Conservation (phyloP, 1,140 invertebrate species). For the Psilanteris sp. region DNA sequence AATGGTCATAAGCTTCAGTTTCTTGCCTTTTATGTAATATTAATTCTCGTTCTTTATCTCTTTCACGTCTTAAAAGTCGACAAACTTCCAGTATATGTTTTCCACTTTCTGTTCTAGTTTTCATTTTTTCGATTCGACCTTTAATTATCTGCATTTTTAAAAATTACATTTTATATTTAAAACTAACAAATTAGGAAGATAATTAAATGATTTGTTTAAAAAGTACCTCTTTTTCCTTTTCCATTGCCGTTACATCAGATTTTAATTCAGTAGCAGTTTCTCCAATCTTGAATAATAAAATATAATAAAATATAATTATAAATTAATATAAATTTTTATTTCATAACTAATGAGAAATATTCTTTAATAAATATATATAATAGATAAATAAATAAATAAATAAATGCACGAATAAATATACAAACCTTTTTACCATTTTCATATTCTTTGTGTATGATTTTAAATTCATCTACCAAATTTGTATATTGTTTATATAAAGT, state of each 20-base stretch:
- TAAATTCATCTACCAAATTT: constrained; percentile 90
- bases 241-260: constrained; percentile 91
- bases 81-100: constrained; percentile 83
- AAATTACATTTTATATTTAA: not conserved
- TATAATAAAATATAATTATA: too few species aligned
- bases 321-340: too few species aligned
- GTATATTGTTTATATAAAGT: constrained; percentile 88
- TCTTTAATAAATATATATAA: too few species aligned
- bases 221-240: constrained; percentile 90
- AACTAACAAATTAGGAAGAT: too few species aligned
- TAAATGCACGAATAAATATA: constrained; percentile 2
- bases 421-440: constrained; percentile 83
- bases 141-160: constrained; percentile 81
- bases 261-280: constrained; percentile 84
- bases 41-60: constrained; percentile 87
- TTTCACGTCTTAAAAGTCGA: constrained; percentile 85
- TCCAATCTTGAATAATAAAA: constrained; percentile 62
- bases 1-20: constrained; percentile 65
- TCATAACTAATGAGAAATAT: too few species aligned
- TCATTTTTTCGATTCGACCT: constrained; percentile 85
- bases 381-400: too few species aligned
- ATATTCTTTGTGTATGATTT: constrained; percentile 87
- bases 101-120: constrained; percentile 67
- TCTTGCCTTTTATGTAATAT: constrained; percentile 73
- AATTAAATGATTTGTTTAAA: too few species aligned